These are phyloP conservation scores for Baccha elongata DNA, from an alignment of 2,888 invertebrate species.

Conservation along the genomic window DNA sequence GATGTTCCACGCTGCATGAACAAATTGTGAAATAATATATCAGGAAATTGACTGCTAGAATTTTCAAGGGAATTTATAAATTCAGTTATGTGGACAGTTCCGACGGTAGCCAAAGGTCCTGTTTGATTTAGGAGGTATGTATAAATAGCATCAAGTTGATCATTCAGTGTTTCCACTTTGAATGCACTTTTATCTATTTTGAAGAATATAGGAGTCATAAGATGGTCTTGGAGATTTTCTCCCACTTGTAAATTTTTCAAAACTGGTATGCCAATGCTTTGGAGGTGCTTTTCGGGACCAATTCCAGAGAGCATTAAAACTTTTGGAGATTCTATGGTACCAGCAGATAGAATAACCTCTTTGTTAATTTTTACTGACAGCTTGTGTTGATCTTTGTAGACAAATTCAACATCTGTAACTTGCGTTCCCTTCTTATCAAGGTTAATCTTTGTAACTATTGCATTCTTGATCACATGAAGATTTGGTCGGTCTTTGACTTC, in stretches of 20 bases:
- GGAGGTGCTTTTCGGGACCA: conserved; percentile 75
- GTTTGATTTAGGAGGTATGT: conserved; percentile 80
- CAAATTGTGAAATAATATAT: conserved; percentile 66
- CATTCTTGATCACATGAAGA: conserved; percentile 83
- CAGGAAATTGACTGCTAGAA: conserved; percentile 71
- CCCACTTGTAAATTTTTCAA: conserved; percentile 84
- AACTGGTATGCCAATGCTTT: conserved; percentile 70
- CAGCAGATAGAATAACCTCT: conserved; percentile 76
- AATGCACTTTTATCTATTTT: conserved; percentile 79
- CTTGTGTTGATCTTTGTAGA: conserved; percentile 79
- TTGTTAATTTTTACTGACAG: conserved; percentile 69
- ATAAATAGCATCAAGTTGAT: conserved; percentile 57
- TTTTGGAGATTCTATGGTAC: conserved; percentile 78
- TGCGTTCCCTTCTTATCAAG: conserved; percentile 81
- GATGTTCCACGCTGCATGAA: conserved; percentile 73
- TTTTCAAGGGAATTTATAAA: conserved; percentile 82
- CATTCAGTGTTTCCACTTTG: conserved; percentile 4
- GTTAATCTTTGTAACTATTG: conserved; percentile 83
- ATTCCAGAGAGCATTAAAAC: conserved; percentile 77
- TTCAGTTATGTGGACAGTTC: conserved; percentile 81
- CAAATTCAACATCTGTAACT: conserved; percentile 82
- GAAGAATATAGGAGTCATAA: conserved; percentile 83
- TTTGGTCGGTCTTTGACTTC: conserved; percentile 79
- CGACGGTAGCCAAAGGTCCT: conserved; percentile 78
- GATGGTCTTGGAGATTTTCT: conserved; percentile 91